Percentiles rank a stretch among this genome's conserved stretches.
Evolutionary conservation across 2,888 invertebrate species (phyloP).

Genomic region (Malthinus flaveolus): DNA sequence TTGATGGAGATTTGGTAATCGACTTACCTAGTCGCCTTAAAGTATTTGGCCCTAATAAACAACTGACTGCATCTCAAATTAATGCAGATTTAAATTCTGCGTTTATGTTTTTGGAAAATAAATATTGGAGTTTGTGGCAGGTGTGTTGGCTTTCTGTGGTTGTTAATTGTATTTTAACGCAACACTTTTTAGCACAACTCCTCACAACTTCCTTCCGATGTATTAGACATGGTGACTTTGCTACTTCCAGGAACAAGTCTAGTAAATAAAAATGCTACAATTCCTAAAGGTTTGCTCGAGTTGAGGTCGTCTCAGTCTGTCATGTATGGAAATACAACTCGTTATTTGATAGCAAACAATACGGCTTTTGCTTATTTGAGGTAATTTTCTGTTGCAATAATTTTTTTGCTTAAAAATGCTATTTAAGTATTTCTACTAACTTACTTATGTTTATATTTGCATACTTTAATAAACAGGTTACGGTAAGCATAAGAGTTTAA

Average conservation of each 20-base stretch:
- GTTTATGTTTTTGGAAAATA: slow-evolving; percentile 44
- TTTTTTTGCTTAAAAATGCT: background rate
- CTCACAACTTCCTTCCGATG: slow-evolving; percentile 47
- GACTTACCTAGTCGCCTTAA: slow-evolving; percentile 51
- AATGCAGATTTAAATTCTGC: slow-evolving; percentile 41
- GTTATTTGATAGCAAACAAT: slow-evolving; percentile 56
- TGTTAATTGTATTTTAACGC: background rate
- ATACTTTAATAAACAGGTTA: slow-evolving; percentile 18
- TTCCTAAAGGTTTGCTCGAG: slow-evolving; percentile 52
- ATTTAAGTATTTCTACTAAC: background rate
- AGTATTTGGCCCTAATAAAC: slow-evolving; percentile 42
- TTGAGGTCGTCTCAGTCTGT: slow-evolving; percentile 62
- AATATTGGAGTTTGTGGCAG: slow-evolving; percentile 58
- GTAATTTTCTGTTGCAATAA: slow-evolving; percentile 52
- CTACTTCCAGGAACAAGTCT: slow-evolving; percentile 78
- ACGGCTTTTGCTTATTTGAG: slow-evolving; percentile 70
- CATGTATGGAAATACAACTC: slow-evolving; percentile 63
- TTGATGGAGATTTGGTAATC: slow-evolving; percentile 47
- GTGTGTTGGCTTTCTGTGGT: slow-evolving; percentile 42
- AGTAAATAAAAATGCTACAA: slow-evolving; percentile 36
- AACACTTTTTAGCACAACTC: slow-evolving; percentile 36
- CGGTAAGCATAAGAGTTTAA: slow-evolving; percentile 3
- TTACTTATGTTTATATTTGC: slow-evolving; percentile 1
- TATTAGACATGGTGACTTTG: slow-evolving; percentile 69
- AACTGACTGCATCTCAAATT: slow-evolving; percentile 33